Evolutionary conservation across 1,140 invertebrate species (phyloP).

Genomic region (Andrena cerasifolii): DNA sequence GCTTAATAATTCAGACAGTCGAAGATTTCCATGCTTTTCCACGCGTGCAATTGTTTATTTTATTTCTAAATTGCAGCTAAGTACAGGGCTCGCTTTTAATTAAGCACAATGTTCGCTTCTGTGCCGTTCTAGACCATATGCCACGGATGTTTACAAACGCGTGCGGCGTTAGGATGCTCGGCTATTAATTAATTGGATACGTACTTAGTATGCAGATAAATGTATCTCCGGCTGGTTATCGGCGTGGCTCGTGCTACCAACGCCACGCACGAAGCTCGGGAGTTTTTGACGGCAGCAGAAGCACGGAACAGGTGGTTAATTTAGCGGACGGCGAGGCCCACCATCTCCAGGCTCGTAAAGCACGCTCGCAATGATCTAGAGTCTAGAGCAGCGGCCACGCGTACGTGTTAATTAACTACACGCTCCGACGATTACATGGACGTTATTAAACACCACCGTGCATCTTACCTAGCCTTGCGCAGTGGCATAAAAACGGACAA

Average conservation of each 20-base stretch:
- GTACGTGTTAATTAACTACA: background rate
- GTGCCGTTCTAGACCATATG: constrained; percentile 50
- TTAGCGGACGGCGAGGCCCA: constrained; percentile 4
- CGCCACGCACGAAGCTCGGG: constrained; percentile 17
- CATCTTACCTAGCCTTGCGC: too few species aligned
- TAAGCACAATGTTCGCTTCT: constrained; percentile 35
- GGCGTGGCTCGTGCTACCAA: constrained; percentile 20
- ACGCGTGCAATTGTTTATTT: too few species aligned
- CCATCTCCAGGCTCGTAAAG: background rate
- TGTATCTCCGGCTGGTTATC: constrained; percentile 48
- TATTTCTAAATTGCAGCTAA: background rate
- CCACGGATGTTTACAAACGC: constrained; percentile 55
- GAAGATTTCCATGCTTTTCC: too few species aligned
- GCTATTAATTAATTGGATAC: constrained; percentile 63
- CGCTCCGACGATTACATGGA: background rate
- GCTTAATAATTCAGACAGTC: too few species aligned
- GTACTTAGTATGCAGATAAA: constrained; percentile 62
- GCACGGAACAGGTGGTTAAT: constrained; percentile 59
- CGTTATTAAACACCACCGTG: background rate
- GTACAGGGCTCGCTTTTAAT: constrained; percentile 13
- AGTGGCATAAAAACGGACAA: too few species aligned
- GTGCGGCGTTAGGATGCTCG: constrained; percentile 62
- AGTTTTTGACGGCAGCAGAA: constrained; percentile 27
- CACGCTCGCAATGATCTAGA: background rate
- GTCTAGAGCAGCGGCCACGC: background rate